Evolutionary conservation across 2,888 invertebrate genomes (phyloP).

Genomic region (Disparrhopalites patrizii): DNA sequence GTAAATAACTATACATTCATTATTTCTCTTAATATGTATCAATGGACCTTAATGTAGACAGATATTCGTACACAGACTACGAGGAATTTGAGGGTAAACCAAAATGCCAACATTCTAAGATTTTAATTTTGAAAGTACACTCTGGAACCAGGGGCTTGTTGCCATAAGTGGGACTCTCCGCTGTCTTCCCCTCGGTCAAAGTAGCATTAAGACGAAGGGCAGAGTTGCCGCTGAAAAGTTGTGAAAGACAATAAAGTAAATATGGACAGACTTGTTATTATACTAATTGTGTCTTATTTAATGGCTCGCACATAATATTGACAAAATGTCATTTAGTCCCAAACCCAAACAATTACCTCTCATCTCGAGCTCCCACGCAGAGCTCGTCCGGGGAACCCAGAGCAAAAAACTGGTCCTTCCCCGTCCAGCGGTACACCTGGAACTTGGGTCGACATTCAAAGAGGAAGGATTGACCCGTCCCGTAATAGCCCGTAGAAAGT

Average conservation of each 20-base stretch:
- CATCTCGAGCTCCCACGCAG: slow-evolving; percentile 4
- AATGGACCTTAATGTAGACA: no score
- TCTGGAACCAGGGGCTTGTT: slow-evolving; percentile 89
- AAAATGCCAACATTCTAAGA: slow-evolving; percentile 98
- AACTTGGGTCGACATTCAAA: slow-evolving; percentile 78
- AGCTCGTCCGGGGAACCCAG: neutral
- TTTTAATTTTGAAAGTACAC: slow-evolving; percentile 96
- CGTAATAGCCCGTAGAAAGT: slow-evolving; percentile 25
- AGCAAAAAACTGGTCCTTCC: slow-evolving; percentile 96
- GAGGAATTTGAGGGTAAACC: neutral
- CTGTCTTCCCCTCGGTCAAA: slow-evolving; percentile 90
- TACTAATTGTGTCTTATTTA: no score
- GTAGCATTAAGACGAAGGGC: slow-evolving; percentile 98
- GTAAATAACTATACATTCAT: no score
- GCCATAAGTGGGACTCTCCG: slow-evolving; percentile 92
- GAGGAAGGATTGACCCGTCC: slow-evolving; percentile 86
- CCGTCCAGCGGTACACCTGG: slow-evolving; percentile 95
- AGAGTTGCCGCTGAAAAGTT: slow-evolving; percentile 76
- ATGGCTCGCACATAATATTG: no score
- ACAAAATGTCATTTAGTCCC: no score
- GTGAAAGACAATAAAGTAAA: no score
- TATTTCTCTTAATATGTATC: no score
- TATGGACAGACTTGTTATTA: neutral
- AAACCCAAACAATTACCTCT: neutral
- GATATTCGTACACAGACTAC: no score